phyloP scores from a whole-genome alignment of 2,888 invertebrate genomes.

The Drosophila kambysellisi region DNA sequence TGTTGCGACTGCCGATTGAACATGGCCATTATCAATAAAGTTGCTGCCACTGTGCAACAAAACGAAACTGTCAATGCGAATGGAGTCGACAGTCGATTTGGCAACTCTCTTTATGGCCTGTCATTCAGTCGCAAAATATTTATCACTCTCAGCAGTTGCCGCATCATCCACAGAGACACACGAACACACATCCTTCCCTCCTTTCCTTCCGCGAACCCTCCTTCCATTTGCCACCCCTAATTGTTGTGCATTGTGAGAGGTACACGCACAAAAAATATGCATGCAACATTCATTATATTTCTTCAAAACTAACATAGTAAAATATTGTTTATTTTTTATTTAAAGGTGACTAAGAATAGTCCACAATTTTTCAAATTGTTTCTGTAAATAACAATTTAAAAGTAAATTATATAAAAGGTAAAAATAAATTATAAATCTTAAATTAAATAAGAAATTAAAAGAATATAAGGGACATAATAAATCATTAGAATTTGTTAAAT shows the following conservation, averaged over 20 bases:
- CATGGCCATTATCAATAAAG: conserved; percentile 54
- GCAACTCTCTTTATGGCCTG: conserved; percentile 60
- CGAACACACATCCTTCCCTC: conserved; percentile 13
- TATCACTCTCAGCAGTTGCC: conserved; percentile 61
- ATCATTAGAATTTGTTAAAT: background rate
- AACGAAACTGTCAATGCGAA: conserved; percentile 23
- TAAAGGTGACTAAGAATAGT: background rate
- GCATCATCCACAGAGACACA: conserved; percentile 5
- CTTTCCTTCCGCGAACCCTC: background rate
- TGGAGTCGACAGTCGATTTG: conserved; percentile 1
- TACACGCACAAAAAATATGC: background rate
- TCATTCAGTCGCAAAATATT: conserved; percentile 73
- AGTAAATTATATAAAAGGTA: background rate
- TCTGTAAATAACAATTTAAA: background rate
- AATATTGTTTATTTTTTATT: background rate
- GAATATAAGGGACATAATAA: background rate
- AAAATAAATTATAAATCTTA: background rate
- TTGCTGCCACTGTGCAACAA: conserved; percentile 15
- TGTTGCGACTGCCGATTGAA: conserved; percentile 49
- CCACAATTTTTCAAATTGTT: accelerated
- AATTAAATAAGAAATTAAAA: background rate
- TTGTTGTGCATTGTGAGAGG: conserved; percentile 53
- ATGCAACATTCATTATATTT: background rate
- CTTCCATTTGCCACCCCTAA: conserved; percentile 55
- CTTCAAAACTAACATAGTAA: background rate